Percentiles rank a stretch among this genome's conserved stretches.
Conservation (phyloP, 2,888 invertebrate species). For the Andrena dorsata region DNA sequence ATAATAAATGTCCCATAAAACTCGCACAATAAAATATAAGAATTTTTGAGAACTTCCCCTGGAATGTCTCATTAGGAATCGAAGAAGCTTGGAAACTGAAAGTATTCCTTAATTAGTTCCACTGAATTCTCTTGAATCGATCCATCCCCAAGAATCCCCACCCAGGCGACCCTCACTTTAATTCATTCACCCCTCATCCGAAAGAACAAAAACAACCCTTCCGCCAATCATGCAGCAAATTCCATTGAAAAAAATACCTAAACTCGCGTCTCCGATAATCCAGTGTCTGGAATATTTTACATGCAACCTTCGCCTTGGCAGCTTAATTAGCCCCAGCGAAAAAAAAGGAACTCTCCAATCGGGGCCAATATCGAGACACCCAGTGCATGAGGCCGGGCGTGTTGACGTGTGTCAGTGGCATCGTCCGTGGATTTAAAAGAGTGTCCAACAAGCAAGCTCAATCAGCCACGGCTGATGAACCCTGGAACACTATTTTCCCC, state of each 20-base stretch:
- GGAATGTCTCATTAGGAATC: background rate
- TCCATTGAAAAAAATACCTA: background rate
- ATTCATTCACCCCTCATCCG: background rate
- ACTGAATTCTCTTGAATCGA: background rate
- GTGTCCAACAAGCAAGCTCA: slow-evolving; percentile 48
- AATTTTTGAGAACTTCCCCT: background rate
- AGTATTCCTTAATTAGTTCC: background rate
- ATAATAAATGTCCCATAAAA: too few species aligned
- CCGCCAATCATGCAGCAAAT: too few species aligned
- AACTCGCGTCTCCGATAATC: background rate
- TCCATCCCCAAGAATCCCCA: background rate
- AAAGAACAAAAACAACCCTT: background rate
- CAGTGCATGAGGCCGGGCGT: background rate
- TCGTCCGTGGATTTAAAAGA: slow-evolving; percentile 39
- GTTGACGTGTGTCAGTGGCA: background rate
- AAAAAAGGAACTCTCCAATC: slow-evolving; percentile 3
- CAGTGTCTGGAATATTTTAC: background rate
- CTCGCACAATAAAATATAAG: too few species aligned
- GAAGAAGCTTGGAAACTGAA: background rate
- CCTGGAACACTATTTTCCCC: slow-evolving; percentile 36
- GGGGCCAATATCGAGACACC: background rate
- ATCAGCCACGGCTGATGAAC: slow-evolving; percentile 69
- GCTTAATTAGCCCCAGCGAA: background rate
- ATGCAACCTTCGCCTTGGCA: background rate
- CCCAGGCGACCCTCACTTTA: background rate